phyloP scores from a whole-genome alignment of 1,140 invertebrate species.

The Drosophila chauvacae region DNA sequence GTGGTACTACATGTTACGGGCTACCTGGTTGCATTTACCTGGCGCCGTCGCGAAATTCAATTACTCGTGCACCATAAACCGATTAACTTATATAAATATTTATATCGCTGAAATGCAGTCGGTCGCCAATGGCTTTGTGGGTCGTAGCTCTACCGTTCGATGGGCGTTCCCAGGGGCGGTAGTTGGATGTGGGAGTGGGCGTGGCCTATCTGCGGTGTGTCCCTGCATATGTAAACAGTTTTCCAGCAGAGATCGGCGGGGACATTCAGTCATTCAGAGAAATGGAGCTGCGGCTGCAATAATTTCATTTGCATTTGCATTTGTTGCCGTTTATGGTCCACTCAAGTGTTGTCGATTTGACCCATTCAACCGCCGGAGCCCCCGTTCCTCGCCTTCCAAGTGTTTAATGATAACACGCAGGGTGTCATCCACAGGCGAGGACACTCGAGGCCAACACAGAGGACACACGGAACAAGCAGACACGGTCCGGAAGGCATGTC shows the following conservation, averaged over 20 bases:
- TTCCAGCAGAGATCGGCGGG: conserved; percentile 11
- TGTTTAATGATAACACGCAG: conserved; percentile 73
- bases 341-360: conserved; percentile 72
- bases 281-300: conserved; percentile 58
- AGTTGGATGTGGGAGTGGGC: conserved; percentile 16
- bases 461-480: conserved; percentile 28
- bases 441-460: conserved; percentile 19
- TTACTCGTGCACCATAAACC: conserved; percentile 82
- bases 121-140: conserved; percentile 56
- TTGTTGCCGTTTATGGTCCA: conserved; percentile 79
- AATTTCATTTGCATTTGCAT: conserved; percentile 80
- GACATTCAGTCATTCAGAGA: conserved; percentile 27
- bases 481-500: conserved; percentile 24
- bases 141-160: conserved; percentile 19
- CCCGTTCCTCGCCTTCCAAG: conserved; percentile 20
- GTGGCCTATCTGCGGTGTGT: conserved; percentile 51
- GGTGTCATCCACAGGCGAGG: conserved; percentile 70
- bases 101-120: conserved; percentile 77
- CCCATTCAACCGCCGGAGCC: conserved; percentile 19
- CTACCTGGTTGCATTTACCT: conserved; percentile 51
- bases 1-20: conserved; percentile 20
- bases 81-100: conserved; percentile 83
- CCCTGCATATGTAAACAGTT: conserved; percentile 78
- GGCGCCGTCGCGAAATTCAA: conserved; percentile 69
- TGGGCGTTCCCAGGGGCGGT: conserved; percentile 6